These are phyloP conservation scores for Acromyrmex charruanus DNA, from an alignment of 1,140 invertebrate species.

Conservation along the genomic window DNA sequence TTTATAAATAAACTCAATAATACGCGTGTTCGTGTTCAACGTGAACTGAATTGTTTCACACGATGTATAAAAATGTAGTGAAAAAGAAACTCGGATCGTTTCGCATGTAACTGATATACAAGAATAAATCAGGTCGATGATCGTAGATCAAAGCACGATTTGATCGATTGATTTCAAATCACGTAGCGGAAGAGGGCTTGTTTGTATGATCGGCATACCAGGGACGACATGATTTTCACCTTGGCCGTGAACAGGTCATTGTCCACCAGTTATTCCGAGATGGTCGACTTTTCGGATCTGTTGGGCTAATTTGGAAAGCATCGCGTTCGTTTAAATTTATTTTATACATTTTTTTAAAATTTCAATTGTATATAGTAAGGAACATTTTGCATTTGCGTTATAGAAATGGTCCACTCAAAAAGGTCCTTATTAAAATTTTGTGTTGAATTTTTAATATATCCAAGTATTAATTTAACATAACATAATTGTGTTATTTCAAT, in stretches of 20 bases:
- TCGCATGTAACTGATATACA: neutral
- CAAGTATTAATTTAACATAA: too few species aligned
- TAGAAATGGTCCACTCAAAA: too few species aligned
- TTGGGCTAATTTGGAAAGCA: neutral
- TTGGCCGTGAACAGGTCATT: constrained; percentile 77
- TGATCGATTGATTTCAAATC: constrained; percentile 66
- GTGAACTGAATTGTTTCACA: neutral
- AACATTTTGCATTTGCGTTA: too few species aligned
- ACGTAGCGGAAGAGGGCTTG: constrained; percentile 63
- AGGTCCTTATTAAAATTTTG: too few species aligned
- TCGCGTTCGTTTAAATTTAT: neutral
- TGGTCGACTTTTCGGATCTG: neutral
- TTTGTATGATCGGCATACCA: constrained; percentile 68
- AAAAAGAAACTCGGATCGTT: constrained; percentile 28
- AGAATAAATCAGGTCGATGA: constrained; percentile 47
- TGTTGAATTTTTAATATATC: too few species aligned
- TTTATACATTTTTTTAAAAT: neutral
- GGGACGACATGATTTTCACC: constrained; percentile 74
- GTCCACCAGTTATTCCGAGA: constrained; percentile 55
- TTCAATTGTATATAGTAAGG: too few species aligned
- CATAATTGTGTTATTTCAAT: too few species aligned
- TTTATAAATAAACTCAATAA: neutral
- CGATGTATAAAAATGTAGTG: constrained; percentile 12
- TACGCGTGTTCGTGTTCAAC: neutral
- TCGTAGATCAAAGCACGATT: constrained; percentile 54